Evolutionary conservation across 1,140 invertebrate species (phyloP).

Genomic region (Linepithema humile): DNA sequence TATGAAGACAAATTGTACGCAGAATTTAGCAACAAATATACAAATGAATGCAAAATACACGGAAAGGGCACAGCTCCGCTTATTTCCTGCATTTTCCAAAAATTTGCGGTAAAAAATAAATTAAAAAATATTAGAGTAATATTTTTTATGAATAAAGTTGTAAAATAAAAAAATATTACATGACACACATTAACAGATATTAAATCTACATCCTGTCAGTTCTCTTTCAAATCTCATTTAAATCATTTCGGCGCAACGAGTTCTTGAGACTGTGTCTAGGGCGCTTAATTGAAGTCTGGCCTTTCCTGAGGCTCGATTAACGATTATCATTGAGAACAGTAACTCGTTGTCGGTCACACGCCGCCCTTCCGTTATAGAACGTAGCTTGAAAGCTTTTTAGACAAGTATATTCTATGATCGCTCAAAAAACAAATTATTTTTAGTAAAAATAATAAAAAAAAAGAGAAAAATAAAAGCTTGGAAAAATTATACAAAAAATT

Average conservation of each 20-base stretch:
- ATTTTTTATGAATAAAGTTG: too few species aligned
- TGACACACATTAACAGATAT: too few species aligned
- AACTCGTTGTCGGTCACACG: conserved; percentile 68
- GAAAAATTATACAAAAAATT: neutral
- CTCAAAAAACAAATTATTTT: neutral
- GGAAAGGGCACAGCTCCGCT: neutral
- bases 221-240: conserved; percentile 52
- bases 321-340: conserved; percentile 74
- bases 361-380: conserved; percentile 24
- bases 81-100: neutral
- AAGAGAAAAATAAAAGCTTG: neutral
- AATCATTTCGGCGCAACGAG: conserved; percentile 27
- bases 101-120: neutral
- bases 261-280: conserved; percentile 60
- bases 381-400: neutral
- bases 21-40: neutral
- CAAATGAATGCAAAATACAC: neutral
- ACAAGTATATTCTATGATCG: neutral
- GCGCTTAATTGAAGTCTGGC: conserved; percentile 68
- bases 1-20: neutral
- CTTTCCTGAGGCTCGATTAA: conserved; percentile 68
- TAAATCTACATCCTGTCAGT: neutral
- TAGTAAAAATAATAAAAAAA: neutral
- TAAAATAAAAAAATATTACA: neutral
- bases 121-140: neutral